Evolutionary conservation across 2,888 invertebrate species (phyloP).

Genomic region (Cephus spinipes): DNA sequence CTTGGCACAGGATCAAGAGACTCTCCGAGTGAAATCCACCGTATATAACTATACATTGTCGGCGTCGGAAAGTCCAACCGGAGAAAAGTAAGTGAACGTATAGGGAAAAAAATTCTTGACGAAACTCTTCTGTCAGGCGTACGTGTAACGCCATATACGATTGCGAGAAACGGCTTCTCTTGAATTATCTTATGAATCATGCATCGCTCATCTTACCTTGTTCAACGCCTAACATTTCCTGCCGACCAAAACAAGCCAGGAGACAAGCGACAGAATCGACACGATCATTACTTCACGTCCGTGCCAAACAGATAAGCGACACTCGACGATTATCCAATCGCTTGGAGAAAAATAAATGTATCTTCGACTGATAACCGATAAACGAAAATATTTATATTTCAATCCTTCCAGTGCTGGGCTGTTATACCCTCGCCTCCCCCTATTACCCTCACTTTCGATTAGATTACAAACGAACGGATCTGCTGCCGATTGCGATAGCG

Average conservation of each 20-base stretch:
- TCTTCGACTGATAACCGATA: not conserved
- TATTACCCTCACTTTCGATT: not conserved
- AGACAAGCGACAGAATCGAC: not conserved
- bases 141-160: not conserved
- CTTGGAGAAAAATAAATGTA: not conserved
- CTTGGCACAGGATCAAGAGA: not conserved
- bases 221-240: not conserved
- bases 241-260: not conserved
- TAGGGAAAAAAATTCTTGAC: not conserved
- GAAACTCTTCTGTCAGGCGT: not conserved
- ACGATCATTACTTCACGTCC: not conserved
- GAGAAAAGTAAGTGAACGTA: not conserved
- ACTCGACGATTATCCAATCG: not conserved
- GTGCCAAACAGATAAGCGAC: not conserved
- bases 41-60: not conserved
- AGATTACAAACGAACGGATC: not conserved
- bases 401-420: not conserved
- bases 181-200: not conserved
- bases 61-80: not conserved
- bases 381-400: not conserved
- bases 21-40: not conserved
- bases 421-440: not conserved
- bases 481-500: not conserved
- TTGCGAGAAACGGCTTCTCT: not conserved
- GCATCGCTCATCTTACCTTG: not conserved